Percentiles rank a stretch among this genome's conserved stretches.
Conservation (phyloP, 2,113 vertebrate genomes). For the Chascanopsetta lugubris region DNA sequence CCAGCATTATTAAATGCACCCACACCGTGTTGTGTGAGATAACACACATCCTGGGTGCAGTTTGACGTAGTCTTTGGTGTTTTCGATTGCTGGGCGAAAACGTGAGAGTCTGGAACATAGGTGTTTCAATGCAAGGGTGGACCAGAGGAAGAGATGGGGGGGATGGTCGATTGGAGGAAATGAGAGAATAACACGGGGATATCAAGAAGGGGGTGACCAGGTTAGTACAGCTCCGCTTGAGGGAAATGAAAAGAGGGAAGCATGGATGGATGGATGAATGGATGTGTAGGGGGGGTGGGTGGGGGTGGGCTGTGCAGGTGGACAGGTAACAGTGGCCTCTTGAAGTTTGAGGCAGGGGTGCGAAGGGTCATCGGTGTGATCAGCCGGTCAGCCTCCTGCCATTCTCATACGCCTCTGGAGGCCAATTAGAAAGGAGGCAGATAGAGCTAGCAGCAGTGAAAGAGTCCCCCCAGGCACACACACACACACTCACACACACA, state of each 20-base stretch:
- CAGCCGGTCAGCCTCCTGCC: slow-evolving; percentile 51
- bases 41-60: not conserved
- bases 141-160: not conserved
- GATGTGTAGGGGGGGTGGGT: slow-evolving; percentile 8
- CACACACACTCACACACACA: slow-evolving; percentile 5
- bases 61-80: slow-evolving; percentile 3
- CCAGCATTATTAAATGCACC: slow-evolving; percentile 23
- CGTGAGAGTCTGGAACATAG: not conserved
- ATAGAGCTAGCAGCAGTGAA: slow-evolving; percentile 30
- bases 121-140: not conserved
- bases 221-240: slow-evolving; percentile 7
- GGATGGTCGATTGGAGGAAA: slow-evolving; percentile 16
- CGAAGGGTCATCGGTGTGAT: slow-evolving; percentile 52
- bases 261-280: slow-evolving; percentile 12
- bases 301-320: not conserved
- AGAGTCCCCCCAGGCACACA: slow-evolving; percentile 40
- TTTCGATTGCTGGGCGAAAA: not conserved
- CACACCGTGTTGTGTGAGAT: not conserved
- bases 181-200: slow-evolving; percentile 2
- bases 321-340: slow-evolving; percentile 29
- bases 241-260: slow-evolving; percentile 11
- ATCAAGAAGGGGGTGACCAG: not conserved
- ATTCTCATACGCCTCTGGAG: slow-evolving; percentile 50
- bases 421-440: slow-evolving; percentile 66
- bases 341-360: slow-evolving; percentile 27